Evolutionary conservation across 2,888 invertebrate genomes (phyloP), one percentile per base, ranked within the genome.

Genomic region (Serrognathus titanus): DNA sequence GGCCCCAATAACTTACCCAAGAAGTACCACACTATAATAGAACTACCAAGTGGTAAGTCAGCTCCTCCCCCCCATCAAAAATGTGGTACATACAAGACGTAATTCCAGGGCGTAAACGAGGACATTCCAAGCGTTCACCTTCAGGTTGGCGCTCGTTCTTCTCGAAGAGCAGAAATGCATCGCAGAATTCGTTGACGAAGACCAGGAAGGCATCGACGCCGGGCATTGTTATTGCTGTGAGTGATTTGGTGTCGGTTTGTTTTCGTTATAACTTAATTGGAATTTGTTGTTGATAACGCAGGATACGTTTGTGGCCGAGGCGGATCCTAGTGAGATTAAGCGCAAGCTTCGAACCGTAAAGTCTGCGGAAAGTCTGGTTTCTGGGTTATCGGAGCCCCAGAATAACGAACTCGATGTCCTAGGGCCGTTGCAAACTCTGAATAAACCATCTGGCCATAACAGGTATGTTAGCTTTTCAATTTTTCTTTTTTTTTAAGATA

Each of bases 1-100:
- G 85, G 96, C 63, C 89, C 94, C 62, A 78, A 87, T 66, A 84
- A 87, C 77, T 74, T 95, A 72, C 85, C 90, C 59, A 78, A 86
- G 52, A 86, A 85, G 68, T 97, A 96, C 73, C 97, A 97, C 76
- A 97, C 97, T 0, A 90, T 97, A 3, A 83, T 97, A 63, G 95
- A 97, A 56, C 80, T 95, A 45, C 97, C 96, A 0, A 63, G 76
- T 39, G 71, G 68, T 68, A 53, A 46, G 36, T 49, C 38, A 51
- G 6, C 24, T 31, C 24, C 24, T 6, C 20, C 24, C 16, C 3
- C 3, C 16, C 2, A 2, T 16, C 3, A 16, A 16, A 16, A 16
- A 16, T 16, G 3, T 16, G 2, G 16, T n/a, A n/a, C 2, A 31
- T 1, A 52, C 41, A 39, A 20, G 45, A 43, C 7, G 35, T 51